phyloP scores from a whole-genome alignment of 2,797 vertebrate genomes.

The Momotus momota region DNA sequence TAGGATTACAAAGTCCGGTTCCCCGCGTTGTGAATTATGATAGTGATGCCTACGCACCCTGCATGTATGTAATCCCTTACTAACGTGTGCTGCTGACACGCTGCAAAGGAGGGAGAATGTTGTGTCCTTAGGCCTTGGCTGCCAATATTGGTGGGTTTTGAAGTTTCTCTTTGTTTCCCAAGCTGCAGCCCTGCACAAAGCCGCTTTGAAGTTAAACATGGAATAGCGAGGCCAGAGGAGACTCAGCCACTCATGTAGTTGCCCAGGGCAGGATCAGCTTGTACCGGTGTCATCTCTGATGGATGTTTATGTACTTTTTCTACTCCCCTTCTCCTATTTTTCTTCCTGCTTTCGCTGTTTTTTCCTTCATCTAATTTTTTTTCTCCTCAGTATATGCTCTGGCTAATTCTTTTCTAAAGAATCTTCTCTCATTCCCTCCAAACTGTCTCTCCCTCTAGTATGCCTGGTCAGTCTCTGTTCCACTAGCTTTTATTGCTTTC shows the following conservation, averaged over 20 bases:
- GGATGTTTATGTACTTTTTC: neutral
- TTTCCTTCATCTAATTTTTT: neutral
- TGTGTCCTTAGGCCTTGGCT: neutral
- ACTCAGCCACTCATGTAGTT: neutral
- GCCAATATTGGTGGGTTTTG: neutral
- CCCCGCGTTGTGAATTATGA: neutral
- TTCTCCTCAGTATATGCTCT: neutral
- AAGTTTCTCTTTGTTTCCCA: neutral
- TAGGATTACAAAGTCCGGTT: neutral
- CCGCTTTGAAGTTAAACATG: neutral
- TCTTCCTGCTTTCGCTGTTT: neutral
- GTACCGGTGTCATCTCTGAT: neutral
- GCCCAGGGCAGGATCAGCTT: constrained; percentile 40
- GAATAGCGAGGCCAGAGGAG: neutral
- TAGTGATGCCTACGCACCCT: neutral
- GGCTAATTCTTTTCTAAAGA: neutral
- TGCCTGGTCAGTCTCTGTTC: neutral
- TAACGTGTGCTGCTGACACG: neutral
- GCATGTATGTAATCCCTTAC: fast-evolving
- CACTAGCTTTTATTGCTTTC: neutral
- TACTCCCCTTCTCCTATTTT: neutral
- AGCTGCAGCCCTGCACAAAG: neutral
- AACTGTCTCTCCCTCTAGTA: neutral
- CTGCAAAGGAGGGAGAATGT: neutral
- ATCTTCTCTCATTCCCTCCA: neutral